Evolutionary conservation across 2,797 vertebrate genomes (phyloP).

Genomic region (Sebastes minor): DNA sequence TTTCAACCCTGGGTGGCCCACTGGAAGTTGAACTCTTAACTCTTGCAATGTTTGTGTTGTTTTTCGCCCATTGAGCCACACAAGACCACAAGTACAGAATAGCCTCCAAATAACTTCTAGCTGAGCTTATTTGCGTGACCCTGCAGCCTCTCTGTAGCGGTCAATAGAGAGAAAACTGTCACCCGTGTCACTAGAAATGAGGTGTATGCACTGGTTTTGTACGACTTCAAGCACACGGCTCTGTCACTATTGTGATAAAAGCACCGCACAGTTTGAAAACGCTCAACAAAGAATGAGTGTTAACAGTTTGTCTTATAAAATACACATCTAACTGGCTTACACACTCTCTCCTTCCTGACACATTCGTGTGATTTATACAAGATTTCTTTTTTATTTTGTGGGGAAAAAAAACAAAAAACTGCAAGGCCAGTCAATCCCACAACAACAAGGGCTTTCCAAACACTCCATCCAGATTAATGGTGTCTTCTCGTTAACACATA

Average conservation of each 20-base stretch:
- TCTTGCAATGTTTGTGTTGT: slow-evolving; percentile 10
- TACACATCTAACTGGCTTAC: background rate
- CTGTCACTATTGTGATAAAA: background rate
- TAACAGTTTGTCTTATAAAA: background rate
- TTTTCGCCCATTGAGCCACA: background rate
- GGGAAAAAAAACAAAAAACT: slow-evolving; percentile 16
- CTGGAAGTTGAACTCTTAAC: slow-evolving; percentile 5
- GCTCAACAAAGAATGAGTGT: background rate
- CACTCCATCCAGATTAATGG: slow-evolving; percentile 45
- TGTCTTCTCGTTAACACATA: slow-evolving; percentile 62
- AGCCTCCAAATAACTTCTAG: background rate
- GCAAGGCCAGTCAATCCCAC: slow-evolving; percentile 14
- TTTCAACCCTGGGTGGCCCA: slow-evolving; percentile 31
- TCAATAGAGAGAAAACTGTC: background rate
- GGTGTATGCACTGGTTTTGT: background rate
- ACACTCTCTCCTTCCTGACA: background rate
- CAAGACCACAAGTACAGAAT: background rate
- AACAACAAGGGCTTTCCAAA: slow-evolving; percentile 47
- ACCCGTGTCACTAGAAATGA: background rate
- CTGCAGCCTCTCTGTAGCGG: background rate
- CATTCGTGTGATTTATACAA: slow-evolving; percentile 1
- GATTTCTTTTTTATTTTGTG: slow-evolving; percentile 24
- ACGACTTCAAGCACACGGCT: background rate
- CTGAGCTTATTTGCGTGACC: slow-evolving; percentile 3
- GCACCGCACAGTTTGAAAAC: background rate